Evolutionary conservation across 2,888 invertebrate species (phyloP).

Genomic region (Camponotus fellah): DNA sequence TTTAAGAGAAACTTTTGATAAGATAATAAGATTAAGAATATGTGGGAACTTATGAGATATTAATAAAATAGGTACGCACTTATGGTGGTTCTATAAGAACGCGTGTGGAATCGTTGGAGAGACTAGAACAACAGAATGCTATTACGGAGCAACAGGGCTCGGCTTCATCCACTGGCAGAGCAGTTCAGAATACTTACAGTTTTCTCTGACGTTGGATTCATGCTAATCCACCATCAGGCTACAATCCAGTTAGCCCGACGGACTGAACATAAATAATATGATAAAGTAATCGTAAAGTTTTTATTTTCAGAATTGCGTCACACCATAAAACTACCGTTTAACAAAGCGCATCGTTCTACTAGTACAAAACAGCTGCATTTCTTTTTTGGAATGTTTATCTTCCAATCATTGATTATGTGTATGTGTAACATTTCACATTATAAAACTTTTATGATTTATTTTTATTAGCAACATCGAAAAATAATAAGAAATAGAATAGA

Average conservation of each 20-base stretch:
- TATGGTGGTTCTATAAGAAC: constrained; percentile 94
- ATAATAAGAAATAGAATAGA: constrained; percentile 31
- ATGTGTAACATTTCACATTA: constrained; percentile 28
- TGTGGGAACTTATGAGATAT: constrained; percentile 58
- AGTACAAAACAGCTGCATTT: constrained; percentile 52
- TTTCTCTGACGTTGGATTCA: constrained; percentile 87
- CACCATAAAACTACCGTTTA: constrained; percentile 1
- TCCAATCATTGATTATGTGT: constrained; percentile 42
- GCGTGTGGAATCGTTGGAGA: constrained; percentile 92
- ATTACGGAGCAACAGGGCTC: constrained; percentile 79
- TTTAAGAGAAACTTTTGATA: constrained; percentile 68
- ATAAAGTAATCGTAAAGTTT: constrained; percentile 27
- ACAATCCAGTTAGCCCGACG: constrained; percentile 80
- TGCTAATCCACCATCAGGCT: constrained; percentile 78
- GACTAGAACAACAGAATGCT: constrained; percentile 87
- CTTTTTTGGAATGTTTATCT: constrained; percentile 21
- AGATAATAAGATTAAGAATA: constrained; percentile 13
- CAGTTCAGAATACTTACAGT: constrained; percentile 90
- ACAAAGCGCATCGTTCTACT: constrained; percentile 38
- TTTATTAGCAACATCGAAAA: constrained; percentile 31
- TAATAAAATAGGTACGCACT: constrained; percentile 88
- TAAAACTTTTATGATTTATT: constrained; percentile 30
- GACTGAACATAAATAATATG: constrained; percentile 73
- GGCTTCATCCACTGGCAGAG: constrained; percentile 85
- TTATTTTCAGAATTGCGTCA: constrained; percentile 41